These are phyloP conservation scores for Saccopteryx leptura DNA, from an alignment of 2,113 vertebrate genomes.

Conservation along the genomic window DNA sequence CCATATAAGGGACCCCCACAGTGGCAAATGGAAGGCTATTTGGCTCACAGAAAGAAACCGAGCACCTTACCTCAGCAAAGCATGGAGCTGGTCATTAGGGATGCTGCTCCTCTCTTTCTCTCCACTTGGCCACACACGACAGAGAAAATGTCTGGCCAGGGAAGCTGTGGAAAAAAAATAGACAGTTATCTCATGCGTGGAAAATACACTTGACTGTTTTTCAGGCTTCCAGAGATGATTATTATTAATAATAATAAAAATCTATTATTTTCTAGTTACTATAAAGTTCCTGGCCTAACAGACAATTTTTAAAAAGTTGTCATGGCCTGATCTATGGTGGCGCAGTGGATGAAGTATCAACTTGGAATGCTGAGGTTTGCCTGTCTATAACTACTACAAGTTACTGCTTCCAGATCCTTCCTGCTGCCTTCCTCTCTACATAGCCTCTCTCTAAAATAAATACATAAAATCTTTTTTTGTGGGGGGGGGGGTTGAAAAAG, in stretches of 20 bases:
- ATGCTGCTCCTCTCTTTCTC: slow-evolving; percentile 92
- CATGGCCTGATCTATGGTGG: no score
- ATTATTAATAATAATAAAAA: neutral
- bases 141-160: slow-evolving; percentile 93
- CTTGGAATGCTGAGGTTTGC: no score
- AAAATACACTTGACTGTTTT: neutral
- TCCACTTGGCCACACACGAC: slow-evolving; percentile 92
- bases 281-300: neutral
- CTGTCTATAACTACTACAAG: no score
- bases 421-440: no score
- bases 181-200: neutral
- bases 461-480: no score
- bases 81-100: slow-evolving; percentile 92
- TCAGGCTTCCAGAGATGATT: neutral
- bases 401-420: no score
- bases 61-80: slow-evolving; percentile 91
- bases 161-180: slow-evolving; percentile 88
- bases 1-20: neutral
- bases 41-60: neutral
- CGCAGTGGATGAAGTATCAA: no score
- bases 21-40: neutral
- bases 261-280: slow-evolving; percentile 8
- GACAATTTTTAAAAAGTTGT: neutral
- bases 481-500: no score
- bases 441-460: no score